phyloP scores from a whole-genome alignment of 2,888 invertebrate genomes.

The Stomorhina lunata region DNA sequence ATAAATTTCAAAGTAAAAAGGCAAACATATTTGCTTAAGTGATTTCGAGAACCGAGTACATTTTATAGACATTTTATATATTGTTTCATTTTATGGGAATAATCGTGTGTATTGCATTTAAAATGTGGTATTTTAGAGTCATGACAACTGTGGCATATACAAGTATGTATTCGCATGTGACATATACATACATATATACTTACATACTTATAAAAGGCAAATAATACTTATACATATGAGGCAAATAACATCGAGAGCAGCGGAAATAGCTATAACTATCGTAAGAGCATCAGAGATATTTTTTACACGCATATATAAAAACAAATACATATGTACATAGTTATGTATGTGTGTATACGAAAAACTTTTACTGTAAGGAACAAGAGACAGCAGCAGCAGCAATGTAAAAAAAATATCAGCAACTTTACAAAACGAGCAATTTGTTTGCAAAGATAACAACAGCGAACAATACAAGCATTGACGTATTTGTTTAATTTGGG shows the following conservation, averaged over 20 bases:
- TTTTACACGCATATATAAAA: no score
- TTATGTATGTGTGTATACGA: no score
- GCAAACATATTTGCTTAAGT: constrained; percentile 1
- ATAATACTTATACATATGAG: not conserved
- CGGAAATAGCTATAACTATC: not conserved
- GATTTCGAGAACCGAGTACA: no score
- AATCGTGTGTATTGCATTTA: constrained; percentile 32
- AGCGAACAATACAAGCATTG: constrained; percentile 41
- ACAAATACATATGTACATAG: no score
- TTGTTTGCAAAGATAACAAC: constrained; percentile 57
- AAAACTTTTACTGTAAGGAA: no score
- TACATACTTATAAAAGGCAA: not conserved
- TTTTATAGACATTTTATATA: constrained; percentile 24
- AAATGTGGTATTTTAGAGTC: constrained; percentile 43
- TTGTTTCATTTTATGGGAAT: not conserved
- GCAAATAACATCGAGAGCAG: not conserved
- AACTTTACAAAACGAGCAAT: constrained; percentile 51
- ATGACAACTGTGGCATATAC: constrained; percentile 33
- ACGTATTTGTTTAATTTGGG: constrained; percentile 55
- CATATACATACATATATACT: not conserved
- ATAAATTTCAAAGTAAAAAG: not conserved
- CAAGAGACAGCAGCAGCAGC: not conserved
- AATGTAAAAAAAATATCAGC: not conserved
- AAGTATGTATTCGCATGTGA: constrained; percentile 2
- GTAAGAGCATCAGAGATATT: not conserved